phyloP scores from a whole-genome alignment of 2,797 vertebrate species.

The Manis crassicaudata region DNA sequence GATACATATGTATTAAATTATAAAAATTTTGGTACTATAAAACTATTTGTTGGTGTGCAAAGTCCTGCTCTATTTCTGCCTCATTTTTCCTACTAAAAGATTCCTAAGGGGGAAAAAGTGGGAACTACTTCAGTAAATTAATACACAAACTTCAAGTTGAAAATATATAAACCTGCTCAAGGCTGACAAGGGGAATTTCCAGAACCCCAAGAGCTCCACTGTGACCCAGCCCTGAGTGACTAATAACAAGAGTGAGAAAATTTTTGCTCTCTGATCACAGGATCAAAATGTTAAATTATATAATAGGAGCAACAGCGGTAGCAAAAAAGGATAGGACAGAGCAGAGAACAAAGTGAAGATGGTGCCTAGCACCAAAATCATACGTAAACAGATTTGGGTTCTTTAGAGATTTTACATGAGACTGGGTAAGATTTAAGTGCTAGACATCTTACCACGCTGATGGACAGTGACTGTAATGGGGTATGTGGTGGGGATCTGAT shows the following conservation, averaged over 20 bases:
- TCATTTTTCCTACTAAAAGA: background rate
- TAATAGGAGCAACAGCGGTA: background rate
- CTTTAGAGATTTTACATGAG: background rate
- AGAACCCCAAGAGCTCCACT: background rate
- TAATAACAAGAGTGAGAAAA: background rate
- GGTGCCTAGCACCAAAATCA: constrained; percentile 1
- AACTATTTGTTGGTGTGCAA: background rate
- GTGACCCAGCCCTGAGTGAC: background rate
- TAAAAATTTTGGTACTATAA: background rate
- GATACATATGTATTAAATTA: background rate
- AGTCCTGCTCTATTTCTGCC: background rate
- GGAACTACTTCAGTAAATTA: background rate
- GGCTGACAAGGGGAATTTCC: constrained; percentile 6
- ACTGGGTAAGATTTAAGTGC: background rate
- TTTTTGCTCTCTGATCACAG: constrained; percentile 33
- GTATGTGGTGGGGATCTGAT: too few species aligned
- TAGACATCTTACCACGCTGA: too few species aligned
- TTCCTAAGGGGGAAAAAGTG: background rate
- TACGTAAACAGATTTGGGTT: background rate
- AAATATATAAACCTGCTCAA: constrained; percentile 10
- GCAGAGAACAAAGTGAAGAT: background rate
- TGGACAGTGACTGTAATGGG: too few species aligned
- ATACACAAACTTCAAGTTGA: background rate
- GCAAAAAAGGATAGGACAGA: background rate
- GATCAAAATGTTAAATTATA: background rate